Evolutionary conservation across 2,797 vertebrate genomes (phyloP).

Genomic region (Danio jaintianensis): DNA sequence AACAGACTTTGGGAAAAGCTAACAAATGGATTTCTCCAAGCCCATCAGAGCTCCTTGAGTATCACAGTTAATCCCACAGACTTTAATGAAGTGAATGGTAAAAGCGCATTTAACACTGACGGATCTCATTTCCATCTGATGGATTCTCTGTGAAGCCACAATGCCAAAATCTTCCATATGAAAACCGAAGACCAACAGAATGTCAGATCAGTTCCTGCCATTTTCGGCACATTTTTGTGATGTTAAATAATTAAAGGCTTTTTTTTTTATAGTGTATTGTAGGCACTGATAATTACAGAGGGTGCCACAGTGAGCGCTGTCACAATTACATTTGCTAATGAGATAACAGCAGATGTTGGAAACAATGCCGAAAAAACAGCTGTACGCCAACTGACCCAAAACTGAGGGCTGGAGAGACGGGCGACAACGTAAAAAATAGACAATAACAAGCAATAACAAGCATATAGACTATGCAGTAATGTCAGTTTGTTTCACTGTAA

Average conservation of each 20-base stretch:
- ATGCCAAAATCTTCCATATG: not conserved
- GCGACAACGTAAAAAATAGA: constrained; percentile 30
- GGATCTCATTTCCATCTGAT: not conserved
- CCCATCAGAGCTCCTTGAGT: not conserved
- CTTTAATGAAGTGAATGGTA: not conserved
- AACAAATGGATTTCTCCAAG: not conserved
- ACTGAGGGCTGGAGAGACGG: not conserved
- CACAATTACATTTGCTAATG: constrained; percentile 28
- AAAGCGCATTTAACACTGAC: not conserved
- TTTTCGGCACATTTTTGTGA: not conserved
- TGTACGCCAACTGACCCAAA: constrained; percentile 38
- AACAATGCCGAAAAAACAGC: constrained; percentile 33
- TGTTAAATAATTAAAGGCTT: constrained; percentile 21
- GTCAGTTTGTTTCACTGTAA: not conserved
- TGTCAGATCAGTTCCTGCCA: not conserved
- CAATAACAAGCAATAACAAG: not conserved
- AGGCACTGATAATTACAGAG: constrained; percentile 23
- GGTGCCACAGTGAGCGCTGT: not conserved
- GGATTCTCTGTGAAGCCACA: not conserved
- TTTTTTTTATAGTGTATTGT: not conserved
- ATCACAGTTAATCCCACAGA: not conserved
- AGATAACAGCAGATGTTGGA: constrained; percentile 39
- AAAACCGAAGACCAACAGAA: not conserved
- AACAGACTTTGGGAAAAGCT: not conserved
- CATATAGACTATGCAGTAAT: not conserved